phyloP scores from a whole-genome alignment of 2,888 invertebrate species.

The Toxonevra muliebris region DNA sequence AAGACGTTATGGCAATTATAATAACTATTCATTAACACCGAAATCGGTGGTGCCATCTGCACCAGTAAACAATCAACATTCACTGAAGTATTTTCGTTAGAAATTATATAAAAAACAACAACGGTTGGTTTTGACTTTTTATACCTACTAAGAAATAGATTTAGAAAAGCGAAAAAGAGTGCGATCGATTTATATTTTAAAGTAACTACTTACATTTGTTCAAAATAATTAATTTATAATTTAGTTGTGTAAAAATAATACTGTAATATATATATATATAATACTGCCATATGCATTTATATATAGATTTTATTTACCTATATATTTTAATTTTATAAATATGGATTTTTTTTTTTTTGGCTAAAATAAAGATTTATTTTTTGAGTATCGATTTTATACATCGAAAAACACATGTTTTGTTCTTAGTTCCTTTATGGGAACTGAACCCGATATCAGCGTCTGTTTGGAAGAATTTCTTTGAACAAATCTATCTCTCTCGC shows the following conservation, averaged over 20 bases:
- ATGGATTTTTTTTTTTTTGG: not conserved
- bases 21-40: conserved; percentile 34
- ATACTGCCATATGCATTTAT: conserved; percentile 1
- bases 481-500: too few species aligned
- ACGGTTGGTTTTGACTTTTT: too few species aligned
- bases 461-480: too few species aligned
- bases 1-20: conserved; percentile 31
- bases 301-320: not conserved
- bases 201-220: conserved; percentile 12
- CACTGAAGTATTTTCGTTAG: conserved; percentile 50
- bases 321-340: conserved; percentile 6
- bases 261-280: not conserved
- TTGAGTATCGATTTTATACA: too few species aligned
- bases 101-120: not conserved
- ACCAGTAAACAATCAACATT: conserved; percentile 36
- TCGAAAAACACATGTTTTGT: too few species aligned
- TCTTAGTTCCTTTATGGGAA: too few species aligned
- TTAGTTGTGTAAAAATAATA: conserved; percentile 13
- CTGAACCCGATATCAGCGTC: too few species aligned
- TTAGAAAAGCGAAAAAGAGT: too few species aligned
- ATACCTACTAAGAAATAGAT: too few species aligned
- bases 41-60: conserved; percentile 42
- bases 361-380: conserved; percentile 6
- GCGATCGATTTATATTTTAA: conserved; percentile 20
- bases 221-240: conserved; percentile 30